Conservation (phyloP, 1,140 invertebrate genomes). For the Panagrolaimus sp. region DNA sequence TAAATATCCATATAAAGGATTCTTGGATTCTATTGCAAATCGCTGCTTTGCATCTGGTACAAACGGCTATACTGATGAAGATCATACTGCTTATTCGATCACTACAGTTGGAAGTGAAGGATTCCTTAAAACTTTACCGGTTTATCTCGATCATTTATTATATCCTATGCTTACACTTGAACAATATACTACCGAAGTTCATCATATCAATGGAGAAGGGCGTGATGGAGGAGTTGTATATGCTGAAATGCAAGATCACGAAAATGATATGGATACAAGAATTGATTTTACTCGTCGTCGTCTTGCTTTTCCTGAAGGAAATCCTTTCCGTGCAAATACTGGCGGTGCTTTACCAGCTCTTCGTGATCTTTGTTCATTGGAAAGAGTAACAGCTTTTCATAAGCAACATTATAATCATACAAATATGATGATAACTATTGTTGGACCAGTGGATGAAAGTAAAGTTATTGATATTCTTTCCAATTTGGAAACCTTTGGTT, state of each 20-base stretch:
- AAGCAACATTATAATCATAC: slow-evolving; percentile 81
- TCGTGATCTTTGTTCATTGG: slow-evolving; percentile 72
- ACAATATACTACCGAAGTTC: slow-evolving; percentile 77
- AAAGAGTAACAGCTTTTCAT: slow-evolving; percentile 76
- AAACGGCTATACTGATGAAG: slow-evolving; percentile 71
- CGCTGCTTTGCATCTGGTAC: slow-evolving; percentile 81
- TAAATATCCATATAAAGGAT: slow-evolving; percentile 76
- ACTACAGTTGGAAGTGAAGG: slow-evolving; percentile 78
- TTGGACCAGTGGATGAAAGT: slow-evolving; percentile 72
- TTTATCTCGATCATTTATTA: slow-evolving; percentile 83
- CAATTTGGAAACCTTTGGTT: slow-evolving; percentile 15
- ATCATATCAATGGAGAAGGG: slow-evolving; percentile 79
- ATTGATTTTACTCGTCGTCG: slow-evolving; percentile 30
- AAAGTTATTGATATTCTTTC: slow-evolving; percentile 69
- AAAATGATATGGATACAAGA: slow-evolving; percentile 51
- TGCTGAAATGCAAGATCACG: slow-evolving; percentile 78
- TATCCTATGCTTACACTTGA: slow-evolving; percentile 70
- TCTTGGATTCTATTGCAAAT: slow-evolving; percentile 79
- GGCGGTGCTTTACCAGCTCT: slow-evolving; percentile 79
- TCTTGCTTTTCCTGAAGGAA: neutral
- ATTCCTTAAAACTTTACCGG: slow-evolving; percentile 78
- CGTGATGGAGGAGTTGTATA: slow-evolving; percentile 85
- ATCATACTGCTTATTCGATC: slow-evolving; percentile 83
- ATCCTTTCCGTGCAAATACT: slow-evolving; percentile 73
- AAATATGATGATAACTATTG: slow-evolving; percentile 77